Evolutionary conservation across 64 coral and sea anemone genomes (phyloP).

Genomic region (Montipora efflorescens): DNA sequence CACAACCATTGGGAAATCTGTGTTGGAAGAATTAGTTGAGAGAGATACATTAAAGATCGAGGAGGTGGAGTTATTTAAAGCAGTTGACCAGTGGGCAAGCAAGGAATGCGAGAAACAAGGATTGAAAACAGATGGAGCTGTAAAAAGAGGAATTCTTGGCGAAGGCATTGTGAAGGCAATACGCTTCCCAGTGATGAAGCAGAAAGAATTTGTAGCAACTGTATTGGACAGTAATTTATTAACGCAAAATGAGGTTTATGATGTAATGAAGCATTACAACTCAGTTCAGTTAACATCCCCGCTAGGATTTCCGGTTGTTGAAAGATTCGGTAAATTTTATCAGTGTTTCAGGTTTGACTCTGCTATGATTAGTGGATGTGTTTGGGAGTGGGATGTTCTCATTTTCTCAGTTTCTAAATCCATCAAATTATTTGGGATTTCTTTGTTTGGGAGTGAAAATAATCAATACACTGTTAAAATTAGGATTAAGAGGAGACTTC

Average conservation of each 20-base stretch:
- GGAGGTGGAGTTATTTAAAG: conserved; percentile 33
- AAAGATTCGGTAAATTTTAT: not conserved
- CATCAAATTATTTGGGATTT: not conserved
- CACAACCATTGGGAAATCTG: not conserved
- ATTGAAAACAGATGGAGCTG: not conserved
- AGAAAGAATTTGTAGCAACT: conserved; percentile 17
- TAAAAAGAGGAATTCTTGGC: conserved; percentile 25
- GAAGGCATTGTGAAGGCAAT: conserved; percentile 17
- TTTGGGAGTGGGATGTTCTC: not conserved
- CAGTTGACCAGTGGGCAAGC: conserved; percentile 15
- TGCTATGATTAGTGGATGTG: not conserved
- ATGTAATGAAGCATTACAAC: conserved; percentile 2
- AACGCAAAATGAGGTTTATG: conserved; percentile 26
- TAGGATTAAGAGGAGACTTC: not conserved
- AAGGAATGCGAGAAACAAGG: conserved; percentile 1
- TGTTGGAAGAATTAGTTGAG: not conserved
- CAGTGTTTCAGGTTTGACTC: conserved; percentile 12
- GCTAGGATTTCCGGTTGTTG: not conserved
- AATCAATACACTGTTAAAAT: not conserved
- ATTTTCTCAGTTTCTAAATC: conserved; percentile 22
- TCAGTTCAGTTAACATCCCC: conserved; percentile 13
- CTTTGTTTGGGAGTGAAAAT: not conserved
- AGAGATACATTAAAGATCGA: conserved; percentile 15
- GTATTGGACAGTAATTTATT: conserved; percentile 8
- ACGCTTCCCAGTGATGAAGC: conserved; percentile 1